phyloP scores from a whole-genome alignment of 1,140 invertebrate species.

The Patella vulgata region DNA sequence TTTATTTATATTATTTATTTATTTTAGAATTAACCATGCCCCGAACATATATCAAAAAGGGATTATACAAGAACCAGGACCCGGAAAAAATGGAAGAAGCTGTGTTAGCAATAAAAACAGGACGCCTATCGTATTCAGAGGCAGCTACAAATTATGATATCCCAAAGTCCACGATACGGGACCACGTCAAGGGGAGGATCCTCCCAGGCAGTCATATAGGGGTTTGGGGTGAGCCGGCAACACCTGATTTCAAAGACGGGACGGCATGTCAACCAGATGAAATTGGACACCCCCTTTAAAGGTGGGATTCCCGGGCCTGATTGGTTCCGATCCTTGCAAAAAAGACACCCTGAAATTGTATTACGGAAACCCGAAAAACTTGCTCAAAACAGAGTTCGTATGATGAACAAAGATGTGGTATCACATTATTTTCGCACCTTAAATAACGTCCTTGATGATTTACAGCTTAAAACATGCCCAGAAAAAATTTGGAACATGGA shows the following conservation, averaged over 20 bases:
- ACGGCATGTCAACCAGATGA: too few species aligned
- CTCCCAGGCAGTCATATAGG: background rate
- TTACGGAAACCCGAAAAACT: background rate
- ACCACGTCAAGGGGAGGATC: background rate
- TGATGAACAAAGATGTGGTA: constrained; percentile 10
- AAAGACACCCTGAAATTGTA: background rate
- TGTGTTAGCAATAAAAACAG: too few species aligned
- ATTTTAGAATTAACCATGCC: too few species aligned
- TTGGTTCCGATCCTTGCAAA: background rate
- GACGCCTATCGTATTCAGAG: background rate
- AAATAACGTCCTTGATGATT: constrained; percentile 3
- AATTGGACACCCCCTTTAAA: too few species aligned
- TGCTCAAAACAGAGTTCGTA: background rate
- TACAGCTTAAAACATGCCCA: constrained; percentile 10
- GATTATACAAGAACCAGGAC: too few species aligned
- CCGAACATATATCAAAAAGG: too few species aligned
- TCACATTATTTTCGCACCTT: constrained; percentile 15
- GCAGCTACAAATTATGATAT: constrained; percentile 6
- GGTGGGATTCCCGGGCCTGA: too few species aligned
- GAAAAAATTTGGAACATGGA: constrained; percentile 36
- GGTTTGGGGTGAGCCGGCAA: too few species aligned
- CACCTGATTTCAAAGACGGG: too few species aligned
- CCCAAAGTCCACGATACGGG: constrained; percentile 3
- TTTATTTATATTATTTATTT: too few species aligned
- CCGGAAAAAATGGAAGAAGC: too few species aligned